These are phyloP conservation scores for Trachymyrmex septentrionalis DNA, from an alignment of 1,140 invertebrate genomes.

Conservation along the genomic window DNA sequence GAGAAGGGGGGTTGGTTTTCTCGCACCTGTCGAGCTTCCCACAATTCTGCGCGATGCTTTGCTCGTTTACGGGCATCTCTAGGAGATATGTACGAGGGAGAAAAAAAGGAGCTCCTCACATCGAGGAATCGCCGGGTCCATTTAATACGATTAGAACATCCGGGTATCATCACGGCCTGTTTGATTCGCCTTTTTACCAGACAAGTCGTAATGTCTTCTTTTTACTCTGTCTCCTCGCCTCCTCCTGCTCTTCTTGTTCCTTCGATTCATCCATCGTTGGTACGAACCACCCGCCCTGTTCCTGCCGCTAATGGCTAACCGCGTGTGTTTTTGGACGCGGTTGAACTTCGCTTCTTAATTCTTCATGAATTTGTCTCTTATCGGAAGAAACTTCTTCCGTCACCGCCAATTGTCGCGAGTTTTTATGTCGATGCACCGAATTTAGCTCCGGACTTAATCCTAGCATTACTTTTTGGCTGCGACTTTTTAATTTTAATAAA, in stretches of 20 bases:
- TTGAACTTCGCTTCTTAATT: slow-evolving; percentile 52
- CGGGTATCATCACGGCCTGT: slow-evolving; percentile 72
- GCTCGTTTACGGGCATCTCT: slow-evolving; percentile 73
- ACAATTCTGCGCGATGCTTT: slow-evolving; percentile 70
- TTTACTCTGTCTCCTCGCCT: slow-evolving; percentile 40
- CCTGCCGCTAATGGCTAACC: slow-evolving; percentile 64
- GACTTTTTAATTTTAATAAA: background rate
- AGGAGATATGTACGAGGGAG: slow-evolving; percentile 37
- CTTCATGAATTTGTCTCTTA: slow-evolving; percentile 43
- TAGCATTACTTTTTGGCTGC: background rate
- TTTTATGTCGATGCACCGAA: background rate
- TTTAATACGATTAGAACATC: slow-evolving; percentile 76
- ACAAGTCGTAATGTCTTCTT: slow-evolving; percentile 69
- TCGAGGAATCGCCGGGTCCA: slow-evolving; percentile 71
- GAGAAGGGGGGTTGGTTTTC: slow-evolving; percentile 47
- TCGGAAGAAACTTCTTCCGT: slow-evolving; percentile 18
- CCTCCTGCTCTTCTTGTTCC: slow-evolving; percentile 38
- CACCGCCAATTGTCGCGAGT: background rate
- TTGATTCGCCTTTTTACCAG: slow-evolving; percentile 75
- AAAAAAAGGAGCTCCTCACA: slow-evolving; percentile 61
- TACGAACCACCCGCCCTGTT: slow-evolving; percentile 37
- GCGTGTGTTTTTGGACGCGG: slow-evolving; percentile 49
- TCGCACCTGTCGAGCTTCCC: slow-evolving; percentile 76
- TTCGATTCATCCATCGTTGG: slow-evolving; percentile 38
- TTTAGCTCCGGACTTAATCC: background rate